phyloP scores from a whole-genome alignment of 2,888 invertebrate species.

The Pterostichus niger region DNA sequence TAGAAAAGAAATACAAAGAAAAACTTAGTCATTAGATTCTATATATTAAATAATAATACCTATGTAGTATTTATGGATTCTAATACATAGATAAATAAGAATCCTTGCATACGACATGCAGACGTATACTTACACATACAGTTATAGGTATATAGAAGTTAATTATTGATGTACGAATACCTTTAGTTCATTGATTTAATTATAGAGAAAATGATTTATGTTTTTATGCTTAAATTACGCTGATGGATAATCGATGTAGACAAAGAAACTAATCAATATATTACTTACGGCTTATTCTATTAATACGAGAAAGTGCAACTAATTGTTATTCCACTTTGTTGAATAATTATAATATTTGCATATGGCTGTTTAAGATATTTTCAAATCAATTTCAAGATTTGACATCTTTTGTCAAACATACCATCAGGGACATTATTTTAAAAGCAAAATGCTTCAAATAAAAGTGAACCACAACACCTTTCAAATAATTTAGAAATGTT shows the following conservation, averaged over 20 bases:
- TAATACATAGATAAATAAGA: background rate
- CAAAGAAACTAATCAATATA: background rate
- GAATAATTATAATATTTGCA: background rate
- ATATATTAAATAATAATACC: background rate
- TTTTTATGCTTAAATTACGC: background rate
- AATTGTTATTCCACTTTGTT: background rate
- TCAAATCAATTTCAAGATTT: no score
- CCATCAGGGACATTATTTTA: no score
- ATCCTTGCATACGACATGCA: background rate
- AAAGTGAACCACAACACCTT: no score
- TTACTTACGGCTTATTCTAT: background rate
- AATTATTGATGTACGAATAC: background rate
- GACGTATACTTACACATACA: background rate
- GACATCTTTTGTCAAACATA: no score
- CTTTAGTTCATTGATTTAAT: conserved; percentile 3
- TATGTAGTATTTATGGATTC: background rate
- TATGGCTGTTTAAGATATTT: background rate
- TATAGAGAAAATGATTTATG: conserved; percentile 10
- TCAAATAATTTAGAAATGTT: no score
- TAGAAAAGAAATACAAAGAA: background rate
- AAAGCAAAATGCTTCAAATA: no score
- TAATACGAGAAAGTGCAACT: background rate
- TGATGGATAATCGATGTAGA: background rate
- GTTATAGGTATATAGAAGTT: background rate
- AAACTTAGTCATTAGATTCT: background rate